Evolutionary conservation across 2,113 vertebrate species (phyloP), one percentile per base, ranked within the genome.

Genomic region (Potamarius usumacintae): DNA sequence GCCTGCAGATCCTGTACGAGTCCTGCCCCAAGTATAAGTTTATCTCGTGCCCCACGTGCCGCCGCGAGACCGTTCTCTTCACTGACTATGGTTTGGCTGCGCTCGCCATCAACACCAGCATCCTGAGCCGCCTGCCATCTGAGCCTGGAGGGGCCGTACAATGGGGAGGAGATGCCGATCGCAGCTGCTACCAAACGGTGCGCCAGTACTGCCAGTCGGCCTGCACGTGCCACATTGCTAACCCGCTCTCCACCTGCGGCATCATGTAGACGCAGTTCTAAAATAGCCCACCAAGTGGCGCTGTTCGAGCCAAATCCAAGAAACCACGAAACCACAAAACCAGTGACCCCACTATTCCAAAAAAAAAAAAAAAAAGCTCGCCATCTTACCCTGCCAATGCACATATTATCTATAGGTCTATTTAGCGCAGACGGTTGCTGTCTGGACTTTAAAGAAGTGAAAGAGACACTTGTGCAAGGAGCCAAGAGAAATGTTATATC

Each of bases 11-110:
- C 94, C 97, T 99, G 89, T 99, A 99, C 0, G 97, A 99, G 95
- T 99, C 98, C 90, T 99, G 98, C 89, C 98, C 98, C 91, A 99
- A 99, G 95, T 99, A 99, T 95, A 99, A 99, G 95, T 99, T 99
- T 96, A 99, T 99, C 95, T 99, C 98, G 81, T 99, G 98, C 92
- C 98, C 98, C 88, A 98, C 97, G 18, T 99, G 98, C 95, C 96
- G 96, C 90, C 96, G 98, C 0, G 98, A 99, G 94, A 99, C 98
- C 30, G 98, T 99, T 93, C 97, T 99, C 88, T 99, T 99, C 95
- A 99, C 98, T 0, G 98, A 99, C 96, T 99, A 99, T 0, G 98
- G 98, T 87, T 94, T 99, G 94, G 98, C 98, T 0, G 98, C 98
- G 0, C 96, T 99, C 93, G 98, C 98, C 12, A 97, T 99, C 94